phyloP scores from a whole-genome alignment of 2,797 vertebrate species.

The Chlorospingus semifuscus region DNA sequence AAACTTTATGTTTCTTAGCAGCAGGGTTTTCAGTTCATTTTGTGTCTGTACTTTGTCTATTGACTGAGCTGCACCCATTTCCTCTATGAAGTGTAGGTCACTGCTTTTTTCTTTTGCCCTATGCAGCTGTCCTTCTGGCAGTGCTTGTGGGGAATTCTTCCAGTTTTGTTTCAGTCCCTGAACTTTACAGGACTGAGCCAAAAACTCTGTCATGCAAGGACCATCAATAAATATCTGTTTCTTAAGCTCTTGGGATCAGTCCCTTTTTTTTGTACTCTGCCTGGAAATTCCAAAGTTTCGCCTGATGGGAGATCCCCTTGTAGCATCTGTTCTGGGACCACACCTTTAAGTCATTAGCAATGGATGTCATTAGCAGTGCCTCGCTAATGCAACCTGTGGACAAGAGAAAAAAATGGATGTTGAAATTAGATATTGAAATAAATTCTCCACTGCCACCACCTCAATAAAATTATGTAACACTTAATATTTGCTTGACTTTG shows the following conservation, averaged over 20 bases:
- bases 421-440: not conserved
- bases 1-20: not conserved
- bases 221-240: slow-evolving; percentile 21
- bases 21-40: not conserved
- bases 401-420: not conserved
- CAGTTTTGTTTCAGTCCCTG: not conserved
- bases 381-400: not conserved
- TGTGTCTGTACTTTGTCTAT: not conserved
- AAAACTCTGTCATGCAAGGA: not conserved
- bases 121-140: slow-evolving; percentile 41
- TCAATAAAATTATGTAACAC: not conserved
- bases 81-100: not conserved
- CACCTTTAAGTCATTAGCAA: not conserved
- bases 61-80: not conserved
- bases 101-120: not conserved
- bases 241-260: not conserved
- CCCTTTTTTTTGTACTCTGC: not conserved
- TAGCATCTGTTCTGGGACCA: not conserved
- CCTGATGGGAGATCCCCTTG: not conserved
- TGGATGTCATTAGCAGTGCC: not conserved
- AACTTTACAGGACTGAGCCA: not conserved
- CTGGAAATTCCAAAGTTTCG: not conserved
- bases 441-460: not conserved
- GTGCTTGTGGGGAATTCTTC: not conserved
- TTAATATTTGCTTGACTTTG: not conserved